phyloP scores from a whole-genome alignment of 2,797 vertebrate species.

The Prionace glauca region DNA sequence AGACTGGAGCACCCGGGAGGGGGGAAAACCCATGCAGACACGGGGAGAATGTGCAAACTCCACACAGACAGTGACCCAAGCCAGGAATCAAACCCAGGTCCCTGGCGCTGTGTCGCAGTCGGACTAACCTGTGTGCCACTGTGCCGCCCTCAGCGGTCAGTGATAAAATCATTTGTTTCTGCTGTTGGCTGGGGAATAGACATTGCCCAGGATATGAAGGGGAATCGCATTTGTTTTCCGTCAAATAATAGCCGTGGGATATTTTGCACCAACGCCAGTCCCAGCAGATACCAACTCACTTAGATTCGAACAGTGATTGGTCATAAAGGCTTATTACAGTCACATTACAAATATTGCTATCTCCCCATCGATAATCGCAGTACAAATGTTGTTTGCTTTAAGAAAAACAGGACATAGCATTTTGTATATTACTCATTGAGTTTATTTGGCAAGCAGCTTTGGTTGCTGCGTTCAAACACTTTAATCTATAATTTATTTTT shows the following conservation, averaged over 20 bases:
- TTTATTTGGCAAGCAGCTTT: background rate
- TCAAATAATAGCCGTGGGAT: background rate
- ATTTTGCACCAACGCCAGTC: background rate
- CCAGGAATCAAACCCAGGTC: no score
- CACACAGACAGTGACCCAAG: no score
- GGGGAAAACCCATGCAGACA: no score
- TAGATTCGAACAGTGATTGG: background rate
- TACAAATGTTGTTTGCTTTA: background rate
- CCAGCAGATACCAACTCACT: background rate
- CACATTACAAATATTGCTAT: background rate
- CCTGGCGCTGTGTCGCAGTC: no score
- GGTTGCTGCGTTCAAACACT: background rate
- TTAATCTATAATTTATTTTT: constrained; percentile 14
- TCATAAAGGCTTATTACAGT: background rate
- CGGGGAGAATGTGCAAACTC: no score
- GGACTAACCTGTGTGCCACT: no score
- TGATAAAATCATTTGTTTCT: background rate
- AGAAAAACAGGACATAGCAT: background rate
- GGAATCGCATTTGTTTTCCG: background rate
- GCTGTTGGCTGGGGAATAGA: background rate
- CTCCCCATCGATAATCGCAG: background rate
- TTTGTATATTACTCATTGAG: background rate
- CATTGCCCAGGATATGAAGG: background rate
- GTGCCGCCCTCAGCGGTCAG: background rate
- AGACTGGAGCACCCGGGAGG: no score